Percentiles rank a stretch among this genome's conserved stretches.
phyloP scores from a whole-genome alignment of 2,797 vertebrate genomes.

The Acrossocheilus fasciatus region DNA sequence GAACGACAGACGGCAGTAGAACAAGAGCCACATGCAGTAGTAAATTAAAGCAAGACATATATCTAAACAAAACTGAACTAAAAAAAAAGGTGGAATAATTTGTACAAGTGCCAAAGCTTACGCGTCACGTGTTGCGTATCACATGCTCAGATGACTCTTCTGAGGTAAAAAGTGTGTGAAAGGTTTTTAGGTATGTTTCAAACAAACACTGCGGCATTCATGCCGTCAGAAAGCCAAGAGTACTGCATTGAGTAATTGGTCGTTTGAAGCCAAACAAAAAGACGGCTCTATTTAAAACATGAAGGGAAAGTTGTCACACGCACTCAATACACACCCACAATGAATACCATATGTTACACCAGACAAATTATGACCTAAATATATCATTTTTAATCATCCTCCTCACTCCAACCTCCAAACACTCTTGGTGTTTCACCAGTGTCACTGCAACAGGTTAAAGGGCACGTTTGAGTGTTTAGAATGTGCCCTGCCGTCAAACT shows the following conservation, averaged over 20 bases:
- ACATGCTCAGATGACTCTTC: conserved; percentile 68
- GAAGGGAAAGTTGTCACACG: conserved; percentile 38
- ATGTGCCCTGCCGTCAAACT: not conserved
- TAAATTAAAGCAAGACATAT: conserved; percentile 5
- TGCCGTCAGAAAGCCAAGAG: conserved; percentile 48
- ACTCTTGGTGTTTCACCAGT: not conserved
- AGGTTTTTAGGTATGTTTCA: conserved; percentile 69
- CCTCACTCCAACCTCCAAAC: not conserved
- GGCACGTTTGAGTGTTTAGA: not conserved
- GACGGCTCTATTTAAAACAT: conserved; percentile 44
- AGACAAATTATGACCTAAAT: not conserved
- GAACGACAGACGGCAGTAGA: not conserved
- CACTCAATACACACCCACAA: conserved; percentile 54
- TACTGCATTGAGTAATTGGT: conserved; percentile 44
- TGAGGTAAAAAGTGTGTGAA: conserved; percentile 67
- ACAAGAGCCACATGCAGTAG: not conserved
- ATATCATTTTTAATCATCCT: not conserved
- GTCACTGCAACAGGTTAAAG: conserved; percentile 2
- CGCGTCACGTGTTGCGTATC: conserved; percentile 44
- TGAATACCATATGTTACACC: not conserved
- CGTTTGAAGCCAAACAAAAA: conserved; percentile 60
- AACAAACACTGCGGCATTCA: conserved; percentile 45
- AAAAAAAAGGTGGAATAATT: not conserved
- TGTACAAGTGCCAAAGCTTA: not conserved
- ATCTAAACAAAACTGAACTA: not conserved